Evolutionary conservation across 1,140 invertebrate genomes (phyloP).

Genomic region (Fopius arisanus): DNA sequence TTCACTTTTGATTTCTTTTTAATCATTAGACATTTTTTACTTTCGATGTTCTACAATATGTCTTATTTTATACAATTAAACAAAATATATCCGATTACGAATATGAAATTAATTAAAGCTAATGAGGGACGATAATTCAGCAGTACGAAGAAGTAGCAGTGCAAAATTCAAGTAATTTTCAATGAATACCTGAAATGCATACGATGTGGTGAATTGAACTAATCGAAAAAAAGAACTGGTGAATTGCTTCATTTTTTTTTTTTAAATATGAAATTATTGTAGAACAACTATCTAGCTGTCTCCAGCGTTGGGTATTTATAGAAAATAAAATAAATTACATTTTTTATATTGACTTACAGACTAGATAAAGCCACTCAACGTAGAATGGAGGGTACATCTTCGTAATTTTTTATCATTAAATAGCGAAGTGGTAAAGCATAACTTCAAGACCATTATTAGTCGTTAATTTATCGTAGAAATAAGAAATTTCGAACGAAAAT

Average conservation of each 20-base stretch:
- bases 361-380: conserved; percentile 20
- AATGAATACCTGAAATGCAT: background rate
- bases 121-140: background rate
- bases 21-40: background rate
- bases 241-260: background rate
- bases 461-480: background rate
- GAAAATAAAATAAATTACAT: conserved; percentile 15
- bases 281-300: background rate
- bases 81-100: no score
- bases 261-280: background rate
- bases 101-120: no score
- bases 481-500: background rate
- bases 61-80: no score
- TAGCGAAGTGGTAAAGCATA: background rate
- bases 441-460: background rate
- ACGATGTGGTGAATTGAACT: background rate
- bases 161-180: background rate
- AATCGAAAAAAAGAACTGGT: background rate
- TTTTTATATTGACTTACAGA: conserved; percentile 18
- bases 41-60: background rate
- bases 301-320: conserved; percentile 1
- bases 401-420: background rate
- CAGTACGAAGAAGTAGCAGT: background rate
- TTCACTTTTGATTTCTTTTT: background rate
- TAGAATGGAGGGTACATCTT: background rate